Conservation (phyloP, 2,888 invertebrate species). For the Diachrysia chrysitis region DNA sequence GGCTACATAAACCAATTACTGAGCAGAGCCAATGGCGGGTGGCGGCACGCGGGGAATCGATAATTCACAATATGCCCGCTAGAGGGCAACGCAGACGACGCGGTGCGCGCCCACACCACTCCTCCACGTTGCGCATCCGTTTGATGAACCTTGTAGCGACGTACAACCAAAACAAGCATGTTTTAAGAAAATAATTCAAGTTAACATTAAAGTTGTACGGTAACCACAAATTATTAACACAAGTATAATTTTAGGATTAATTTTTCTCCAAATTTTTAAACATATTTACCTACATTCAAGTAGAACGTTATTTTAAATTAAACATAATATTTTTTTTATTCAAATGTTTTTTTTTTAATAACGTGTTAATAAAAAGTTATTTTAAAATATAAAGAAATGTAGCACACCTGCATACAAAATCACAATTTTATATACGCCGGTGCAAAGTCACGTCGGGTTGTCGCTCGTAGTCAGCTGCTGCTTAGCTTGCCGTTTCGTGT, state of each 20-base stretch:
- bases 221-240: background rate
- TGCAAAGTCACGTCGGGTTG: constrained; percentile 79
- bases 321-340: background rate
- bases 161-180: constrained; percentile 54
- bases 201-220: background rate
- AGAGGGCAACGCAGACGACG: constrained; percentile 84
- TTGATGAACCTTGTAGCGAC: constrained; percentile 76
- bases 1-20: constrained; percentile 87
- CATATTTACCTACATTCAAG: background rate
- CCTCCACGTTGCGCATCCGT: constrained; percentile 86
- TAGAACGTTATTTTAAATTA: background rate
- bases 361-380: background rate
- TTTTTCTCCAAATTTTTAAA: background rate
- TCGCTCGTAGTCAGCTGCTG: constrained; percentile 91
- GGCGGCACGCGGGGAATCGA: constrained; percentile 84
- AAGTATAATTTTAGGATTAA: background rate
- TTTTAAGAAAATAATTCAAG: background rate
- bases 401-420: constrained; percentile 22
- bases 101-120: constrained; percentile 86
- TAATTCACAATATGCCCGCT: constrained; percentile 88
- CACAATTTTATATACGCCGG: constrained; percentile 58
- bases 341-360: background rate
- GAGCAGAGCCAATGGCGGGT: constrained; percentile 84
- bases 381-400: background rate
- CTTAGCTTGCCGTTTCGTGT: constrained; percentile 92